Base-by-base conservation (phyloP, 2,113 vertebrate species). In the Perca fluviatilis region DNA sequence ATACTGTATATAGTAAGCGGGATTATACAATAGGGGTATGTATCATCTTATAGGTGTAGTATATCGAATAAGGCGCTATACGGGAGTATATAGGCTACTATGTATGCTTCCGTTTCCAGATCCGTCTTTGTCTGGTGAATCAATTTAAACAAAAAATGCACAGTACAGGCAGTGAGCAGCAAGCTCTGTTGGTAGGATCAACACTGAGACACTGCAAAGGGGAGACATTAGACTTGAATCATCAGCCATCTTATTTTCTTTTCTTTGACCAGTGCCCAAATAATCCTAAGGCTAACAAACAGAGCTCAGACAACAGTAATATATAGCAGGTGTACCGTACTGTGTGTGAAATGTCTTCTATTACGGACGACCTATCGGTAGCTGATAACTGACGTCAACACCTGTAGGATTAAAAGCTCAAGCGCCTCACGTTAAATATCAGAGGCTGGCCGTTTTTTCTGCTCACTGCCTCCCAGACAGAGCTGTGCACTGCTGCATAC, bases 41-140 rank as follows among this genome's bases (percentile, higher is more conserved):
- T 94, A 95, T 95, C 91, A 93, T 94, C 84, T 93, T 94, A 93
- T 94, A 93, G 85, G 88, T 94, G 89, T 89, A 87, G 77, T 91
- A 95, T 95, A 95, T 90, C 36, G 87, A 94, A 94, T 95, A 95
- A 94, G 92, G 94, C 92, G 94, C 91, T 95, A 95, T 94, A 93
- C 66, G 83, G 93, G 92, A 89, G 93, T 92, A 95, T 91, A 93
- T 91, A 94, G 80, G 92, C 88, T 81, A 95, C 93, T 86, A 80
- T 92, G 92, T 93, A 93, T 92, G 92, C 86, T 77, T 87, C 65
- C 47, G 70, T 73, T 82, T 87, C 70, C 80, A 74, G 67, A 82
- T 86, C 80, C 73, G 60, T 80, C 71, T 21, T 76, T 75, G 79
- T 68, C 74, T 40, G 61, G 67, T 66, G 53, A 72, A 80, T 63